Conservation (phyloP, 2,113 vertebrate genomes). For the Pseudorhombus dupliciocellatus region DNA sequence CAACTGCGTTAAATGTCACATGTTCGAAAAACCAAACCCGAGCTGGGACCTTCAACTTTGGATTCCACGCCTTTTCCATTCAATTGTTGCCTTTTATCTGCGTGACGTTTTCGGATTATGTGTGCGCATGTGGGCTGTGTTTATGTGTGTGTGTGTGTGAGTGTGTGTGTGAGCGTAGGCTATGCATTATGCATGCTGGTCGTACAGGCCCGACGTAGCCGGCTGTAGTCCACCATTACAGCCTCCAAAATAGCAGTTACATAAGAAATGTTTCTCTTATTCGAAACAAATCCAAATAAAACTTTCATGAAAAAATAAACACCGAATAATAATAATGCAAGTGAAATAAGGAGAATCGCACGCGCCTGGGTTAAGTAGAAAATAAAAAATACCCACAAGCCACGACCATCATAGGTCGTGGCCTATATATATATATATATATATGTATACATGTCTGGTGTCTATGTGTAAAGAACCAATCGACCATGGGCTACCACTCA, state of each 20-base stretch:
- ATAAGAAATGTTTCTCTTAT: neutral
- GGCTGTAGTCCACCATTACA: neutral
- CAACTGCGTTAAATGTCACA: constrained; percentile 1
- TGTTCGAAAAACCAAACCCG: neutral
- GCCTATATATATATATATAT: neutral
- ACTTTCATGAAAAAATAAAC: neutral
- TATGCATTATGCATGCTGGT: constrained; percentile 4
- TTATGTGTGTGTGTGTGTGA: constrained; percentile 14
- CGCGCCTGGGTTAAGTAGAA: neutral
- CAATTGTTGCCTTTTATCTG: neutral
- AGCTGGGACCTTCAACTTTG: neutral
- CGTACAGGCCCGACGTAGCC: constrained; percentile 21
- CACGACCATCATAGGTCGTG: neutral
- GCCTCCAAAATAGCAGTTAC: neutral
- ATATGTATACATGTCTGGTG: too few relatives aligned
- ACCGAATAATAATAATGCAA: neutral
- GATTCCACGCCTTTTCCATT: neutral
- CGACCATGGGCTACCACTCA: too few relatives aligned
- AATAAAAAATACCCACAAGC: neutral
- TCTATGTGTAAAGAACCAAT: too few relatives aligned
- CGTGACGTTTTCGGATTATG: constrained; percentile 57
- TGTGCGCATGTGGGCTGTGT: constrained; percentile 24
- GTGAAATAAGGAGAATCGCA: neutral
- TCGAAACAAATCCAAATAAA: neutral
- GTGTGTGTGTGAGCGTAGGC: neutral